Conservation (phyloP, 2,113 vertebrate species). For the Lycaon pictus region DNA sequence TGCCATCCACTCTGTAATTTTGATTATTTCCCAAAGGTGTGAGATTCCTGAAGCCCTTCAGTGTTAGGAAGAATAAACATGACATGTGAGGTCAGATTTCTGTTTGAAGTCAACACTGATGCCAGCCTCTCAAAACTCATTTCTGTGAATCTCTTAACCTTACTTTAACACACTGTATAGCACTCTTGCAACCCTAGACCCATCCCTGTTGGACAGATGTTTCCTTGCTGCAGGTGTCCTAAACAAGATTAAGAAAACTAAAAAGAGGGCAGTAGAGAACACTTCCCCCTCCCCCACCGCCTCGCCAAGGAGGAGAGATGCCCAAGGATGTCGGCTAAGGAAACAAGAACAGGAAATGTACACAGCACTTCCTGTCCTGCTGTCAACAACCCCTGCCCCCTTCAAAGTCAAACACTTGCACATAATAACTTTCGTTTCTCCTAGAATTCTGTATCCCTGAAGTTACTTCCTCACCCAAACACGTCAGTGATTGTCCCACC, state of each 20-base stretch:
- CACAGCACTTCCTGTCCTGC: not conserved
- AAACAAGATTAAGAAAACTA: not conserved
- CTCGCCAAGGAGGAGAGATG: not conserved
- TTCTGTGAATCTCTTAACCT: not conserved
- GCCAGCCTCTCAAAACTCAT: not conserved
- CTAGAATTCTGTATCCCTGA: not conserved
- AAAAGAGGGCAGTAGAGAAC: not conserved
- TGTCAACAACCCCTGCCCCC: not conserved
- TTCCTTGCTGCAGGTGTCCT: not conserved
- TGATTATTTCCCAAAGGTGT: not conserved
- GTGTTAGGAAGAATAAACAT: not conserved
- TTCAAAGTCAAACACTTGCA: not conserved
- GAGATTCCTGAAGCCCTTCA: not conserved
- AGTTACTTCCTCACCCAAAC: not conserved
- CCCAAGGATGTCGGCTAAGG: not conserved
- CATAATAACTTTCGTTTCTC: not conserved
- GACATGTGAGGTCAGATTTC: not conserved
- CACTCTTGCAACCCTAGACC: too few species aligned
- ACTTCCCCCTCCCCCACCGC: not conserved
- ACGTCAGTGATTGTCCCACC: not conserved
- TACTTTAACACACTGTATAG: not conserved
- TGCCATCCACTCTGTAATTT: conserved; percentile 1
- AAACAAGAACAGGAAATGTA: conserved; percentile 62
- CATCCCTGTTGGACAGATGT: not conserved
- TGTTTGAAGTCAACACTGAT: not conserved